Evolutionary conservation across 2,888 invertebrate genomes (phyloP), one percentile per base, ranked within the genome.

Genomic region (Formica aserva): DNA sequence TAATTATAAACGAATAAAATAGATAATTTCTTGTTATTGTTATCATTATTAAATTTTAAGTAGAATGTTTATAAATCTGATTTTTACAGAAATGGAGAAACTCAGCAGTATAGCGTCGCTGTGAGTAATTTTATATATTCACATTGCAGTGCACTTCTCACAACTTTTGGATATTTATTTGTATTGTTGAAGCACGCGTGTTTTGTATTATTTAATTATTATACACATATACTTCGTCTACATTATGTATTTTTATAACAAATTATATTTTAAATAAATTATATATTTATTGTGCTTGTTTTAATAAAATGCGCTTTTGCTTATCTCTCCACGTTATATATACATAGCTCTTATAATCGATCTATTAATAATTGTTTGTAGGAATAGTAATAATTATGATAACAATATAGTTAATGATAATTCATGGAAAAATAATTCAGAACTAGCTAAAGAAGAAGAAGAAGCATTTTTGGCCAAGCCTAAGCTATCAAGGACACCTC

Each of bases 401-500:
- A 76, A 65, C 48, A 55, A 65, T 13, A 3, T 29, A 52, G 48
- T 32, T 18, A 67, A 78, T 11, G 72, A 82, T 72, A 9, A 5
- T 52, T 69, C 57, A 11, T 65, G 76, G 41, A 48, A 22, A 38
- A 69, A 65, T n/a, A 82, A 86, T 67, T 45, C 62, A 32, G 82
- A 85, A 38, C 69, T 84, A 15, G 81, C 87, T 66, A 87, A 83
- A 15, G 91, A 91, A 52, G 89, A 91, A 52, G 89, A 91, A 41
- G 92, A 93, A 22, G 93, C 92, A 45, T 94, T 94, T 85, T 63
- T 91, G 57, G 91, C 94, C 6, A 94, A 93, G 83, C 94, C 94
- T 65, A 93, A 92, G 84, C 88, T 94, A 84, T 90, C 90, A 66
- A 88, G 94, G 41, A 94, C 94, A 26, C 92, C 94, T 26, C 92